phyloP scores from a whole-genome alignment of 2,797 vertebrate genomes.

The Selene dorsalis region DNA sequence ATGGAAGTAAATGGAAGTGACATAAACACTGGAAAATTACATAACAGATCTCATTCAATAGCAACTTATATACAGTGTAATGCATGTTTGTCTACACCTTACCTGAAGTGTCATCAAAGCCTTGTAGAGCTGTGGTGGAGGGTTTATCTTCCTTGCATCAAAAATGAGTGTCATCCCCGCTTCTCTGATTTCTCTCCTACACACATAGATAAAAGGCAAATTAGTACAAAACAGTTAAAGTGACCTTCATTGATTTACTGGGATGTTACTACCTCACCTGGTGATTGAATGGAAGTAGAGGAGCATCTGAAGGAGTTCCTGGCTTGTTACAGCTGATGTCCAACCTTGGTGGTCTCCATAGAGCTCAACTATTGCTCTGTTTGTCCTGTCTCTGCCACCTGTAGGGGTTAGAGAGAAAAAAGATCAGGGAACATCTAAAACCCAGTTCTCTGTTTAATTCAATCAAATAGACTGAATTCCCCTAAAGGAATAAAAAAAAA shows the following conservation, averaged over 20 bases:
- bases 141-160: conserved; percentile 87
- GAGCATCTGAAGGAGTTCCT: conserved; percentile 85
- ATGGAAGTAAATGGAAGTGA: not conserved
- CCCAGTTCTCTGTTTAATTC: not conserved
- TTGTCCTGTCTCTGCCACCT: conserved; percentile 90
- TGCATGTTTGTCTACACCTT: not conserved
- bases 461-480: no score
- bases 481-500: no score
- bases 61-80: not conserved
- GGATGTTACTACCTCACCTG: conserved; percentile 80
- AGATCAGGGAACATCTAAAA: not conserved
- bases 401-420: conserved; percentile 18
- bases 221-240: not conserved
- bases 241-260: not conserved
- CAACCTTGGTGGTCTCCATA: conserved; percentile 85
- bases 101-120: conserved; percentile 90
- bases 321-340: conserved; percentile 81
- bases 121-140: conserved; percentile 80
- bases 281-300: conserved; percentile 88
- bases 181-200: conserved; percentile 86
- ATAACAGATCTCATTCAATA: no score
- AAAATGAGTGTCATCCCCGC: conserved; percentile 86
- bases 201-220: conserved; percentile 4
- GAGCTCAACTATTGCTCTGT: conserved; percentile 89
- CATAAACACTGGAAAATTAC: not conserved